Conservation (phyloP, 2,113 vertebrate genomes). For the Centrocercus urophasianus region DNA sequence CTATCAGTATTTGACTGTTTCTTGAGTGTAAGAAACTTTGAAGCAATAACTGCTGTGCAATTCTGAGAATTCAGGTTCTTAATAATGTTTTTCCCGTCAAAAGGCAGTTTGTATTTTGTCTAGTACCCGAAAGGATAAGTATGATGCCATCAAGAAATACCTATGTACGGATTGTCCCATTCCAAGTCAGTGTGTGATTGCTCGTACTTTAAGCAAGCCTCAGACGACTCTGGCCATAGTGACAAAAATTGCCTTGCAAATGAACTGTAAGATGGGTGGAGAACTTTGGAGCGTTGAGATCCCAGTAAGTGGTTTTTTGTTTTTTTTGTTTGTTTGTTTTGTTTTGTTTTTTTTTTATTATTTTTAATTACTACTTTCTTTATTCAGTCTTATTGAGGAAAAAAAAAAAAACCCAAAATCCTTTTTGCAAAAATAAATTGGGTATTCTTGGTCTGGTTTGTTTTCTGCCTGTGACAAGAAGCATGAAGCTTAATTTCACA, state of each 20-base stretch:
- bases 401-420: neutral
- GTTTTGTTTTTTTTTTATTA: rapidly evolving
- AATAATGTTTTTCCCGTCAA: neutral
- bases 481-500: neutral
- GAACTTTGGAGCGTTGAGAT: constrained; percentile 95
- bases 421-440: neutral
- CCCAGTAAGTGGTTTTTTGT: constrained; percentile 80
- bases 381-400: neutral
- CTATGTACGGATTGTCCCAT: constrained; percentile 91
- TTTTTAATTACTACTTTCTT: neutral
- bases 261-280: constrained; percentile 97
- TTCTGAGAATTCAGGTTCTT: neutral
- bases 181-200: constrained; percentile 93
- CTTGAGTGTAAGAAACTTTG: neutral
- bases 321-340: too few species aligned
- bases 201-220: constrained; percentile 86
- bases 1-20: neutral
- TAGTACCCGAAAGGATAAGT: constrained; percentile 91
- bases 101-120: constrained; percentile 93
- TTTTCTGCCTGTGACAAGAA: neutral
- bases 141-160: constrained; percentile 92
- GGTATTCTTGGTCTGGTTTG: neutral
- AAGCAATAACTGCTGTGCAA: neutral
- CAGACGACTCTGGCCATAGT: constrained; percentile 87
- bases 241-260: constrained; percentile 94